Evolutionary conservation across 2,113 vertebrate species (phyloP).

Genomic region (Gnathonemus longibarbis): DNA sequence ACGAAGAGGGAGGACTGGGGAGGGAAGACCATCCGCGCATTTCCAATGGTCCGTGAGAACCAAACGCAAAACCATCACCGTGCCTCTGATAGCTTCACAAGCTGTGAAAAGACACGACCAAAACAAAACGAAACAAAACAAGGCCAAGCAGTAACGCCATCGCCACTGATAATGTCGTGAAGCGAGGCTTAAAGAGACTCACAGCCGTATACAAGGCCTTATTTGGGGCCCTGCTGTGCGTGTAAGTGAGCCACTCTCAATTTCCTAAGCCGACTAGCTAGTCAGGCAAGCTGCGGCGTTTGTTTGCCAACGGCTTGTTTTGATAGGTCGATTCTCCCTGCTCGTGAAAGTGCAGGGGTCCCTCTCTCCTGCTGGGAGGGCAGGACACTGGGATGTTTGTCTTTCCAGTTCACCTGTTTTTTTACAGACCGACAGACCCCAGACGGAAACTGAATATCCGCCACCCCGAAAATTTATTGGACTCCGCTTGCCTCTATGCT

Average conservation of each 20-base stretch:
- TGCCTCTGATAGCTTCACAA: constrained; percentile 12
- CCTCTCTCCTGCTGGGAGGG: constrained; percentile 20
- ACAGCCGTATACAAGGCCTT: constrained; percentile 3
- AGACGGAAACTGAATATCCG: constrained; percentile 29
- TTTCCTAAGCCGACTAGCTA: constrained; percentile 5
- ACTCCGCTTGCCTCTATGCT: constrained; percentile 14
- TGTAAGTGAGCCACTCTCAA: not conserved
- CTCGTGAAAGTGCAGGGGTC: not conserved
- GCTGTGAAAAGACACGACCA: not conserved
- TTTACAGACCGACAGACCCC: constrained; percentile 19
- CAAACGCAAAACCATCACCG: not conserved
- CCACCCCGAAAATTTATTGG: constrained; percentile 32
- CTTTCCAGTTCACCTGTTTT: constrained; percentile 27
- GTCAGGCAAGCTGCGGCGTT: constrained; percentile 12
- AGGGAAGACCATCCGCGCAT: not conserved
- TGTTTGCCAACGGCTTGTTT: constrained; percentile 16
- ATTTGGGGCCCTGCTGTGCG: constrained; percentile 16
- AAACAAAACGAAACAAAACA: not conserved
- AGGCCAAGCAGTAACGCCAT: not conserved
- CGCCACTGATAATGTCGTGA: not conserved
- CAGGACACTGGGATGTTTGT: constrained; percentile 18
- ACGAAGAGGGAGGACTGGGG: not conserved
- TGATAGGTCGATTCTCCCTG: constrained; percentile 6
- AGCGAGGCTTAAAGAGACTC: not conserved
- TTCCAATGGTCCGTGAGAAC: not conserved